Conservation (phyloP, 1,140 invertebrate species). For the Lethrus apterus region DNA sequence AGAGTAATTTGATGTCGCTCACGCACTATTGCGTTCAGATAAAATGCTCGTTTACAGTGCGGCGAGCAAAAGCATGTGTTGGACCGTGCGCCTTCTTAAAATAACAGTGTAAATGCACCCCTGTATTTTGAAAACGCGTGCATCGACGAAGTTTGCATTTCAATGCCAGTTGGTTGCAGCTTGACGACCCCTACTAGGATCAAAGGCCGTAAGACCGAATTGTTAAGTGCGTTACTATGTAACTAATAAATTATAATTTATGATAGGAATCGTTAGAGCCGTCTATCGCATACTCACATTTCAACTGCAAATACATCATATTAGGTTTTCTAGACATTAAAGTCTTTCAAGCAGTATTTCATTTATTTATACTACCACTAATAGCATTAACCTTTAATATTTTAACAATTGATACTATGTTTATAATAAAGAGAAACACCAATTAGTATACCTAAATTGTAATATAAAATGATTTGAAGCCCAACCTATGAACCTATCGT, state of each 20-base stretch:
- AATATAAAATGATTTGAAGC: too few relatives aligned
- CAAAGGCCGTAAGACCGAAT: conserved; percentile 19
- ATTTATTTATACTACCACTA: too few relatives aligned
- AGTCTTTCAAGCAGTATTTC: too few relatives aligned
- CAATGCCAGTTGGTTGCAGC: conserved; percentile 22
- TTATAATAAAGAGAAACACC: too few relatives aligned
- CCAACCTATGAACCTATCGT: too few relatives aligned
- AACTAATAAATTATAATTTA: conserved; percentile 21
- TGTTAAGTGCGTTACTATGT: conserved; percentile 22
- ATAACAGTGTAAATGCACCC: conserved; percentile 21
- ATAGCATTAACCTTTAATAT: too few relatives aligned
- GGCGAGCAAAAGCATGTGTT: conserved; percentile 17
- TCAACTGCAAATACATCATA: too few relatives aligned
- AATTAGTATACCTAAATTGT: too few relatives aligned
- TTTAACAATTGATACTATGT: too few relatives aligned
- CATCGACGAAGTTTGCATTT: conserved; percentile 15
- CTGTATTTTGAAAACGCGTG: conserved; percentile 12
- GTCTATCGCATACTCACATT: too few relatives aligned
- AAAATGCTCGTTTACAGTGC: conserved; percentile 17
- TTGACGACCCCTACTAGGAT: conserved; percentile 13
- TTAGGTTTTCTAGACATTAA: too few relatives aligned
- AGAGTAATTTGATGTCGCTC: conserved; percentile 17
- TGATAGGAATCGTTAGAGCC: too few relatives aligned
- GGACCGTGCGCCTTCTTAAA: conserved; percentile 18
- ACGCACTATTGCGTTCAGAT: conserved; percentile 20